Evolutionary conservation across 1,140 invertebrate species (phyloP).

Genomic region (Drosophila nannoptera): DNA sequence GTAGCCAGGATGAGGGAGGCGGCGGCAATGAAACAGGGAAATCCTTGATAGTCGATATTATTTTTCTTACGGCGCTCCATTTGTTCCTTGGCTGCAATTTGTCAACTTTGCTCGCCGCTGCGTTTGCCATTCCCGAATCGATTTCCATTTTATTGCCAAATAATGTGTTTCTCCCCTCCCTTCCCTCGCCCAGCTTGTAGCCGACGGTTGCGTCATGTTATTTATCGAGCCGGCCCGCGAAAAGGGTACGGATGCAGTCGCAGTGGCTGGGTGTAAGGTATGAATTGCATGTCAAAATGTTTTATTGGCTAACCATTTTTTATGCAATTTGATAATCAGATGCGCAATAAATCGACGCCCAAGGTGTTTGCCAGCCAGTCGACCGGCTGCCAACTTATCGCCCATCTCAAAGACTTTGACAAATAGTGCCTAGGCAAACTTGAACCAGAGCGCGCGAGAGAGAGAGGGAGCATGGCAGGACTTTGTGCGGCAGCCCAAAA

Average conservation of each 20-base stretch:
- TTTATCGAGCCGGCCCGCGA: slow-evolving; percentile 57
- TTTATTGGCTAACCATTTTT: slow-evolving; percentile 76
- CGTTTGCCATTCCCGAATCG: slow-evolving; percentile 51
- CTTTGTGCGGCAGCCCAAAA: slow-evolving; percentile 18
- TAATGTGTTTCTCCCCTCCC: slow-evolving; percentile 56
- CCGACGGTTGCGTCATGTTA: slow-evolving; percentile 76
- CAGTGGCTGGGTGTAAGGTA: slow-evolving; percentile 63
- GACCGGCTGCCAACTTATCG: slow-evolving; percentile 56
- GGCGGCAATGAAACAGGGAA: slow-evolving; percentile 43
- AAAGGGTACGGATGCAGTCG: slow-evolving; percentile 15
- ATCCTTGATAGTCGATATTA: slow-evolving; percentile 77
- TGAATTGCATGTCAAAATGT: slow-evolving; percentile 77
- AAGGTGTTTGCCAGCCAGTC: slow-evolving; percentile 2
- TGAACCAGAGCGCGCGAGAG: slow-evolving; percentile 23
- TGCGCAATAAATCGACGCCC: slow-evolving; percentile 61
- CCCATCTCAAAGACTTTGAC: slow-evolving; percentile 51
- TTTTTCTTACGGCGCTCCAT: slow-evolving; percentile 76
- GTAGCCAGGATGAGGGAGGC: slow-evolving; percentile 28
- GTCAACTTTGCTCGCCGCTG: slow-evolving; percentile 64
- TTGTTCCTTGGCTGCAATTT: slow-evolving; percentile 74
- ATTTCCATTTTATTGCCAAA: slow-evolving; percentile 79
- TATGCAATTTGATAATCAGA: slow-evolving; percentile 75
- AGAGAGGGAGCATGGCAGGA: neutral
- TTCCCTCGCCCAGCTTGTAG: neutral
- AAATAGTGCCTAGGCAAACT: slow-evolving; percentile 43